Percentiles rank a stretch among this genome's conserved stretches.
Conservation (phyloP, 2,888 invertebrate species). For the Hemaris fuciformis region DNA sequence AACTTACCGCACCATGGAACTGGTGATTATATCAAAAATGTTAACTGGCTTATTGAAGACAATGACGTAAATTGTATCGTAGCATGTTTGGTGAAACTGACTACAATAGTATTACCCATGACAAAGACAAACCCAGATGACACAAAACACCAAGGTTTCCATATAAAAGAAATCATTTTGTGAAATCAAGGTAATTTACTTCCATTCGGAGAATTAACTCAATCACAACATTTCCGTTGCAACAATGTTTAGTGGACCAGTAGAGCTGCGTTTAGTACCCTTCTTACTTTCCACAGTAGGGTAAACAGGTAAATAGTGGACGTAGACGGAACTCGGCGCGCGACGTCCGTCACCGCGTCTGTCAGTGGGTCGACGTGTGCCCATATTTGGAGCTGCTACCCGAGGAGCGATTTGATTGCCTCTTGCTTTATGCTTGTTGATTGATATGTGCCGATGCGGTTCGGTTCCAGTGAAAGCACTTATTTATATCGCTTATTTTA, state of each 20-base stretch:
- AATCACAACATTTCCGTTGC: constrained; percentile 29
- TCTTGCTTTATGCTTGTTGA: constrained; percentile 22
- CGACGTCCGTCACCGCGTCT: constrained; percentile 51
- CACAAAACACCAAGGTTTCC: constrained; percentile 20
- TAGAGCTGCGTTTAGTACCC: constrained; percentile 42
- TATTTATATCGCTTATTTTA: constrained; percentile 1
- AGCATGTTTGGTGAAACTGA: too few species aligned
- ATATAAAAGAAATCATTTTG: constrained; percentile 26
- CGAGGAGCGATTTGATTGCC: constrained; percentile 65
- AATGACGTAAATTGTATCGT: too few species aligned
- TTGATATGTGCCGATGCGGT: constrained; percentile 8
- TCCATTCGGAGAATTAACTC: constrained; percentile 32
- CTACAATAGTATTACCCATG: too few species aligned
- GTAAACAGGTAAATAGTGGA: constrained; percentile 65
- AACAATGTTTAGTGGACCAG: constrained; percentile 27
- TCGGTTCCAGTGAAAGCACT: constrained; percentile 4
- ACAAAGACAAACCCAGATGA: too few species aligned
- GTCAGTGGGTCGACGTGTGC: constrained; percentile 55
- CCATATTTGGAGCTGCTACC: constrained; percentile 65
- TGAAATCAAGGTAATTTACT: constrained; percentile 32
- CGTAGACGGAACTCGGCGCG: constrained; percentile 64
- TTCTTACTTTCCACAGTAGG: constrained; percentile 63
- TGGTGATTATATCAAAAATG: too few species aligned
- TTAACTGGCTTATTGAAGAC: too few species aligned
- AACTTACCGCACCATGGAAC: too few species aligned